phyloP scores from a whole-genome alignment of 2,888 invertebrate genomes.

The Pelosia muscerda region DNA sequence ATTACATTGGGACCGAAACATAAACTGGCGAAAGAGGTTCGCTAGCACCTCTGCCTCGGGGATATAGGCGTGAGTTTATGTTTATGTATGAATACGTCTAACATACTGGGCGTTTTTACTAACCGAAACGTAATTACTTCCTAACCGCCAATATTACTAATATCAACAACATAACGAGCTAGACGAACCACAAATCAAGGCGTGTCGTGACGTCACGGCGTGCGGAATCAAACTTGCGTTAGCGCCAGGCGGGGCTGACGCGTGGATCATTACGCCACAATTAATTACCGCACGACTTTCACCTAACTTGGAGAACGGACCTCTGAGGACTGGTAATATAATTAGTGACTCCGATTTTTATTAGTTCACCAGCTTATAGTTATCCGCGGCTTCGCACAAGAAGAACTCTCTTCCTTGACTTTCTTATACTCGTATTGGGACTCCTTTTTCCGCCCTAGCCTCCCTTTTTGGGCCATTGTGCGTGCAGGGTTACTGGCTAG shows the following conservation, averaged over 20 bases:
- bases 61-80: too few species aligned
- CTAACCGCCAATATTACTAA: not conserved
- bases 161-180: slow-evolving; percentile 11
- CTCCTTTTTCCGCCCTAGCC: too few species aligned
- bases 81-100: not conserved
- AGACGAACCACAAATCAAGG: slow-evolving; percentile 24
- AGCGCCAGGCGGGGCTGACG: slow-evolving; percentile 39
- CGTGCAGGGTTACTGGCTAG: too few species aligned
- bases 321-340: not conserved
- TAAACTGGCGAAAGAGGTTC: too few species aligned
- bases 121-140: not conserved
- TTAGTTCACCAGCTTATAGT: too few species aligned
- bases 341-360: slow-evolving; percentile 4
- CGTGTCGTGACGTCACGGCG: slow-evolving; percentile 28
- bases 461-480: too few species aligned
- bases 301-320: slow-evolving; percentile 9
- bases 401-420: too few species aligned
- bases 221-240: slow-evolving; percentile 49
- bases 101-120: not conserved
- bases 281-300: slow-evolving; percentile 40
- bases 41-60: too few species aligned
- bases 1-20: too few species aligned
- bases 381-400: too few species aligned
- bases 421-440: too few species aligned
- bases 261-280: slow-evolving; percentile 40